Base-by-base conservation (phyloP, 1,140 invertebrate species). In the Lasaia peninsularis region DNA sequence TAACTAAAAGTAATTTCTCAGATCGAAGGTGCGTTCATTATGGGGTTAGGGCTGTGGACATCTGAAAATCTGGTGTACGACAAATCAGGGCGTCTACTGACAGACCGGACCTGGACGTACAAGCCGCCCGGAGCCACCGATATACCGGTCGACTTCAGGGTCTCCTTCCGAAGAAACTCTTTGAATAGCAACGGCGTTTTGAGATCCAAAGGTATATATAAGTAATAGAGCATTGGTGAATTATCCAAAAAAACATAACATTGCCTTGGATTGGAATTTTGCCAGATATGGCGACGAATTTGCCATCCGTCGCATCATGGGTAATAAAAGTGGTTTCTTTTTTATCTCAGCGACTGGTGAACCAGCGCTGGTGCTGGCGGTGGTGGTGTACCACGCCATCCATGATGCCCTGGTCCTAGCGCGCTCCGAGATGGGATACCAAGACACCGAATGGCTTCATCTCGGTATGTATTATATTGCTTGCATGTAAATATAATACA, bases 321-420 rank as follows among this genome's bases (percentile, higher is more conserved):
- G n/a, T n/a, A n/a, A n/a, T n/a, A n/a, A n/a, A n/a, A n/a, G n/a
- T n/a, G n/a, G n/a, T n/a, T n/a, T n/a, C n/a, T n/a, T n/a, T n/a
- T n/a, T n/a, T n/a, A n/a, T n/a, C n/a, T 5, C 59, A 95, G 95
- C 94, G 4, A 93, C 94, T 37, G 95, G 95, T 9, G 95, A 97
- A 73, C 95, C 95, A 7, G 93, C 95, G 2, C 63, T 96, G 1
- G 92, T 92, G 58, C 84, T 96, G 77, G 90, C 92, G 3, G 90
- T 90, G n/a, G 88, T 82, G 1, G 91, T 95, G 1, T 90, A 93
- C 20, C 91, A 92, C 66, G 95, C 95, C 6, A 88, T 96, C 18
- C 91, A 93, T 49, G 88, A 94, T 52, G 93, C 94, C 1, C 89
- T 96, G 4, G 74, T 89, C 48, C 91, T 93, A 2, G 92, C 92